Evolutionary conservation across 2,113 vertebrate genomes (phyloP), one percentile per base, ranked within the genome.

Genomic region (Ammodytes dubius): DNA sequence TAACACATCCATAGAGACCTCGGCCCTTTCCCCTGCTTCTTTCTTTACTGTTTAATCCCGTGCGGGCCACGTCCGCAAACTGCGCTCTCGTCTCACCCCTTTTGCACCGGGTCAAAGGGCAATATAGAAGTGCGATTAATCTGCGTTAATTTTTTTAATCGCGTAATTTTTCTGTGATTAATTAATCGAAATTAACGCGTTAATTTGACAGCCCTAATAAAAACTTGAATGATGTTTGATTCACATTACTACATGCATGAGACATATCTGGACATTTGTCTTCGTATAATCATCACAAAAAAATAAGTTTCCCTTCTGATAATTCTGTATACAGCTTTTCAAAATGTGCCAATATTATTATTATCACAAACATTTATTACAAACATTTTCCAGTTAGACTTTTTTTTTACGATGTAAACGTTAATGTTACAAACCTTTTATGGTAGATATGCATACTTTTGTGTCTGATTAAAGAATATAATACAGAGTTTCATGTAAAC

Each of bases 351-450:
- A 81, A 57, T 81, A 78, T 70, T 81, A 82, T 79, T 74, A 58
- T 71, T 73, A 27, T 27, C 27, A 83, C 49, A 79, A 85, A 81
- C 39, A 71, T 27, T 27, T 27, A 27, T 70, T 56, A 70, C 49
- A 56, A 54, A 70, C 39, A 49, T 37, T 14, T n/a, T 59, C 57
- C 64, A 59, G 79, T 90, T 88, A 83, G n/a, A 27, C 2, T 47
- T 78, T 60, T 82, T 66, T 67, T 82, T 17, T 49, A 53, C 50
- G 19, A 12, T 74, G 81, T 86, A 87, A 87, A 88, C 17, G 42
- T 88, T 83, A 89, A 83, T 82, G 68, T 83, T 77, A 83, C 40
- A 85, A 82, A 89, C 53, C 17, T 80, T 27, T 89, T 85, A 89
- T 63, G 74, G 82, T 64, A 72, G 54, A 75, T 59, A 74, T 74